Conservation (phyloP, 2,113 vertebrate genomes). For the Anhinga anhinga region DNA sequence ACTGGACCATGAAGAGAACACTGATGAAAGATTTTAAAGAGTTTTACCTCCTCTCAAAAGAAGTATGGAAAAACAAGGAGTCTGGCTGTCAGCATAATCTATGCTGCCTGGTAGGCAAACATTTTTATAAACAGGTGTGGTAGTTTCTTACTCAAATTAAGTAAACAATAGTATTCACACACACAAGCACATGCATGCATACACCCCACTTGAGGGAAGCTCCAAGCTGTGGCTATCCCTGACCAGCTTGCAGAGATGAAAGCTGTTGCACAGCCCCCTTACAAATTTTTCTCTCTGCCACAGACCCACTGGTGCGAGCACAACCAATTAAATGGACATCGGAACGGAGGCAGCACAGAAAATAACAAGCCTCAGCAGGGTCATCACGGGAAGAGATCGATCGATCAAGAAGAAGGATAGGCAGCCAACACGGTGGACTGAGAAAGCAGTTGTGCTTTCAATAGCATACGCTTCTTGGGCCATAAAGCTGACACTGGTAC, state of each 20-base stretch:
- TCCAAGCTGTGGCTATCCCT: background rate
- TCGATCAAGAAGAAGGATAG: background rate
- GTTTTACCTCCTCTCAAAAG: background rate
- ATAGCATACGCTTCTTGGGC: background rate
- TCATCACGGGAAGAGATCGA: background rate
- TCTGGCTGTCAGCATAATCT: background rate
- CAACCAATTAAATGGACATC: background rate
- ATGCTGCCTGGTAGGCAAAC: background rate
- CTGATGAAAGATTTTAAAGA: background rate
- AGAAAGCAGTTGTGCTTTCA: background rate
- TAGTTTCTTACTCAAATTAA: background rate
- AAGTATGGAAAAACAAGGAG: background rate
- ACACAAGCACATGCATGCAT: background rate
- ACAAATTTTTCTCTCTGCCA: background rate
- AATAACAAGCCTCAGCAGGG: background rate
- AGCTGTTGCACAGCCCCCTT: background rate
- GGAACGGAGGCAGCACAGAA: background rate
- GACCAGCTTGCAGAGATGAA: background rate
- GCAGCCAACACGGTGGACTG: background rate
- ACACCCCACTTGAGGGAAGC: background rate
- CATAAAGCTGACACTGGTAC: constrained; percentile 36
- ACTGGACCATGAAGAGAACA: background rate
- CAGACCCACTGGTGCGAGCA: rapidly evolving
- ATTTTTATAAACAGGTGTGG: background rate
- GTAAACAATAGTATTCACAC: background rate